These are phyloP conservation scores for Pomacea maculata DNA, from an alignment of 1,140 invertebrate species.

Conservation along the genomic window DNA sequence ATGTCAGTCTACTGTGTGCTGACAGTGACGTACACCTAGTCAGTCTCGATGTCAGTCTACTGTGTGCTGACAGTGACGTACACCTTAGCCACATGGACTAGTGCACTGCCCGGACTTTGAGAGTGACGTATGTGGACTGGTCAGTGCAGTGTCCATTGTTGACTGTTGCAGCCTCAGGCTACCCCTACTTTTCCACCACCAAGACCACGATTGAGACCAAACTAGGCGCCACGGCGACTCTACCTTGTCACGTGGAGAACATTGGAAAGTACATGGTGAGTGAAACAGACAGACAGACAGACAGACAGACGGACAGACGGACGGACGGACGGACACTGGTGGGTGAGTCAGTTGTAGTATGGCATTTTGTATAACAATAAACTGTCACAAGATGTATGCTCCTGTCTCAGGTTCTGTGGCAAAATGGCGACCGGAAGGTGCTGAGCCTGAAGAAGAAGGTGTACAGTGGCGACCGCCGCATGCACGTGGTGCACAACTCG, in stretches of 20 bases:
- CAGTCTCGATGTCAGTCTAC: too few relatives aligned
- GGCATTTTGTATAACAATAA: not conserved
- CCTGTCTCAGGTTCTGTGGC: slow-evolving; percentile 24
- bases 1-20: too few relatives aligned
- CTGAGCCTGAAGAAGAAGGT: slow-evolving; percentile 26
- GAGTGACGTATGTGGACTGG: too few relatives aligned
- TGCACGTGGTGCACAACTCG: slow-evolving; percentile 19
- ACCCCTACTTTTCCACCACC: slow-evolving; percentile 9
- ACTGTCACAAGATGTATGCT: not conserved
- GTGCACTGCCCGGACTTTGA: too few relatives aligned
- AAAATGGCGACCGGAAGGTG: slow-evolving; percentile 14
- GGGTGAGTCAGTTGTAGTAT: too few relatives aligned
- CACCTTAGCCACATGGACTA: too few relatives aligned
- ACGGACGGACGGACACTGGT: not conserved
- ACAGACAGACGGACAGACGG: not conserved
- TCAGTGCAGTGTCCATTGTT: too few relatives aligned
- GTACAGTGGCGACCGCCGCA: slow-evolving; percentile 19
- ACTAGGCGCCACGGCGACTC: not conserved
- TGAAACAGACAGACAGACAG: not conserved
- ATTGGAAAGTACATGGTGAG: slow-evolving; percentile 18
- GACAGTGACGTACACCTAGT: too few relatives aligned
- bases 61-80: too few relatives aligned
- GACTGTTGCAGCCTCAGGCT: not conserved
- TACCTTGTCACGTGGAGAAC: slow-evolving; percentile 25
- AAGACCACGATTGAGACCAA: not conserved